Evolutionary conservation across 1,140 invertebrate species (phyloP).

Genomic region (Orchesella cincta): DNA sequence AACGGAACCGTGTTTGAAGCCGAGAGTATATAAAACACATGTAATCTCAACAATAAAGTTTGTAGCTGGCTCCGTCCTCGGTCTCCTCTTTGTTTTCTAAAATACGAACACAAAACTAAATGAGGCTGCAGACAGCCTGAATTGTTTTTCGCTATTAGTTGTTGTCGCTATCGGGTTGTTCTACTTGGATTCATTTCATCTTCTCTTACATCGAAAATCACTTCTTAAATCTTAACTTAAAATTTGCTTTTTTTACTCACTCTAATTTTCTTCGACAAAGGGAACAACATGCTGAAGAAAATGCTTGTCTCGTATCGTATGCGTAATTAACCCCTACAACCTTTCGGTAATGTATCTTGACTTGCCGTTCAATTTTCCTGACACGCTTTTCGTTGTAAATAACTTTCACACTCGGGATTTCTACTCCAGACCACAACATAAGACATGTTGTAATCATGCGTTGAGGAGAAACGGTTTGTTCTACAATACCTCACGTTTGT

Average conservation of each 20-base stretch:
- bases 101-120: too few relatives aligned
- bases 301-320: neutral
- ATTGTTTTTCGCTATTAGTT: neutral
- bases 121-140: too few relatives aligned
- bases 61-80: too few relatives aligned
- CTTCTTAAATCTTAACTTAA: too few relatives aligned
- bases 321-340: conserved; percentile 19
- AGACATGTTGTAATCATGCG: neutral
- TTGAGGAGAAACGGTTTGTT: neutral
- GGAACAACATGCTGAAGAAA: neutral
- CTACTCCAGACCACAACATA: neutral
- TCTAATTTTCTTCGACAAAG: neutral
- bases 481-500: neutral
- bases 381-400: conserved; percentile 9
- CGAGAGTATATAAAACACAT: too few relatives aligned
- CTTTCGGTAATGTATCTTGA: conserved; percentile 21
- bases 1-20: too few relatives aligned
- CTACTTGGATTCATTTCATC: neutral
- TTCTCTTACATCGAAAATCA: neutral
- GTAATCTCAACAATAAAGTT: too few relatives aligned
- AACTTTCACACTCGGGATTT: conserved; percentile 6
- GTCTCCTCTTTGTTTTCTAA: too few relatives aligned
- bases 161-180: neutral
- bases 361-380: conserved; percentile 15
- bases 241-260: neutral